Evolutionary conservation across 2,113 vertebrate species (phyloP).

Genomic region (Eretmochelys imbricata): DNA sequence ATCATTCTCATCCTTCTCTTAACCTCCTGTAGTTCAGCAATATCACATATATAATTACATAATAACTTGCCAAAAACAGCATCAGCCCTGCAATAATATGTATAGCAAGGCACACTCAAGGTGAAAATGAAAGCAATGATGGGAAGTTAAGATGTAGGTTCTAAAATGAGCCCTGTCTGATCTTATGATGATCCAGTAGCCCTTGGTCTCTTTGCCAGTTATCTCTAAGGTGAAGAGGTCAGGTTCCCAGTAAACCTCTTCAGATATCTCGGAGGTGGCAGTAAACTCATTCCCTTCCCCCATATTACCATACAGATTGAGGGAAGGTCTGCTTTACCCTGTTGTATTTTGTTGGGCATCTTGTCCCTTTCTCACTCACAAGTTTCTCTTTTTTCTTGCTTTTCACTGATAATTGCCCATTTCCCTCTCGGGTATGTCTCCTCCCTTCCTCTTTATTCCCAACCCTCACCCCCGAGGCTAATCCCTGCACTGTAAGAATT

Average conservation of each 20-base stretch:
- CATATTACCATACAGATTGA: neutral
- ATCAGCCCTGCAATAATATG: neutral
- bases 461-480: neutral
- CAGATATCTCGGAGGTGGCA: neutral
- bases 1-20: neutral
- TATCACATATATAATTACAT: neutral
- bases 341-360: neutral
- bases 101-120: neutral
- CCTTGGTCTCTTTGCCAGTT: neutral
- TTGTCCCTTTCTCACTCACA: neutral
- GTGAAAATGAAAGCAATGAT: neutral
- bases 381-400: neutral
- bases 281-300: neutral
- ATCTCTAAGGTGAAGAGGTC: neutral
- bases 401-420: neutral
- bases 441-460: neutral
- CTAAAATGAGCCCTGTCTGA: neutral
- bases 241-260: neutral
- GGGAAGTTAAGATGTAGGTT: neutral
- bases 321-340: neutral
- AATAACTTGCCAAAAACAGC: neutral
- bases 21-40: neutral
- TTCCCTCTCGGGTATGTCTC: neutral
- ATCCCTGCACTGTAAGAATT: neutral
- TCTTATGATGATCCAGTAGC: neutral